phyloP scores from a whole-genome alignment of 2,113 vertebrate species.

The Lepisosteus osseus region DNA sequence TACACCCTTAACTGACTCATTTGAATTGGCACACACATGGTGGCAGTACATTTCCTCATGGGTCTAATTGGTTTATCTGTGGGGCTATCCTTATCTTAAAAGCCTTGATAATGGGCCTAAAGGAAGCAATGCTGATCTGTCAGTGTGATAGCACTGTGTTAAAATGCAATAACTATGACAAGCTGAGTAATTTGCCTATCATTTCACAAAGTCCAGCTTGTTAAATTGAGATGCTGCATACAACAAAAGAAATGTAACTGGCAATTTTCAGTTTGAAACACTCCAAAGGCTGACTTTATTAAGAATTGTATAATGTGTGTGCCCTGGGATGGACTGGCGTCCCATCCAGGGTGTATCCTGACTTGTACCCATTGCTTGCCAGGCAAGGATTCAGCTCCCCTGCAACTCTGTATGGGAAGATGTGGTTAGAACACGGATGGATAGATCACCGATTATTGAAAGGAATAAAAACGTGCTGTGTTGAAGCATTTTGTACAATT shows the following conservation, averaged over 20 bases:
- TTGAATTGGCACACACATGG: constrained; percentile 27
- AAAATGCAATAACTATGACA: constrained; percentile 29
- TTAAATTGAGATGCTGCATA: background rate
- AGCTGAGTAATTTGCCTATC: constrained; percentile 25
- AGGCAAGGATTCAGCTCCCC: no score
- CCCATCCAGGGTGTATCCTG: no score
- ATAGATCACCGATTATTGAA: no score
- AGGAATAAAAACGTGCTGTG: no score
- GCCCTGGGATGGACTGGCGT: no score
- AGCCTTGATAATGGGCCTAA: constrained; percentile 18
- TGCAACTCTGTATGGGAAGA: no score
- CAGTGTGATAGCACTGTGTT: constrained; percentile 13
- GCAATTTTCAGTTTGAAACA: background rate
- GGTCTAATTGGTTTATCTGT: constrained; percentile 33
- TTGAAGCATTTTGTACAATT: no score
- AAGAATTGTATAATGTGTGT: no score
- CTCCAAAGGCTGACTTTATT: no score
- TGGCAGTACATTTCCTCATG: constrained; percentile 22
- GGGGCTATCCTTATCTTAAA: constrained; percentile 18
- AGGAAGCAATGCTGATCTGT: constrained; percentile 23
- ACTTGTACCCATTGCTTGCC: no score
- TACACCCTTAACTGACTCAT: constrained; percentile 15
- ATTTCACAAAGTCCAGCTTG: constrained; percentile 8
- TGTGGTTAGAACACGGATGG: no score
- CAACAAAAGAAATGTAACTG: background rate